Evolutionary conservation across 2,113 vertebrate genomes (phyloP).

Genomic region (Cyanistes caeruleus): DNA sequence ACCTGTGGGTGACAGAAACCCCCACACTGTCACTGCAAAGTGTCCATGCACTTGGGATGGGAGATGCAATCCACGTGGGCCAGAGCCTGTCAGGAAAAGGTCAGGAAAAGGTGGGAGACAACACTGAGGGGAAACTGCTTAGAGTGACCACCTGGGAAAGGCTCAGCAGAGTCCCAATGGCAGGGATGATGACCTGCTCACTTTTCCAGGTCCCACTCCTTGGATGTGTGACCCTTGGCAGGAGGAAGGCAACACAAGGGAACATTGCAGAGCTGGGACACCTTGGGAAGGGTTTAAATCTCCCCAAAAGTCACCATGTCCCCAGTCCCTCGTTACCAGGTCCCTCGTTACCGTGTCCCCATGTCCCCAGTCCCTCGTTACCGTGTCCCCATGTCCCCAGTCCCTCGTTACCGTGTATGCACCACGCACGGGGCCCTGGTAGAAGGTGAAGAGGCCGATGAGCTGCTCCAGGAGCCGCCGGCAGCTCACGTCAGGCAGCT

Average conservation of each 20-base stretch:
- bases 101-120: not conserved
- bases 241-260: not conserved
- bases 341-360: accelerated
- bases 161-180: not conserved
- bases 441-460: slow-evolving; percentile 88
- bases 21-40: not conserved
- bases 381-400: not conserved
- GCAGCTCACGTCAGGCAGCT: slow-evolving; percentile 87
- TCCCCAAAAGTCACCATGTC: not conserved
- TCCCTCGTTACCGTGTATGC: slow-evolving; percentile 78
- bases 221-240: not conserved
- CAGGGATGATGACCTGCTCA: accelerated
- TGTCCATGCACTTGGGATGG: accelerated
- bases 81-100: not conserved
- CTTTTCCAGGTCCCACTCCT: not conserved
- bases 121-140: accelerated
- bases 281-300: not conserved
- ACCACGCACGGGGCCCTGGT: slow-evolving; percentile 80
- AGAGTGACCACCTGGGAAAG: not conserved
- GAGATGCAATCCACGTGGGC: accelerated
- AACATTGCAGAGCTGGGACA: not conserved
- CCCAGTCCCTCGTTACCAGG: not conserved
- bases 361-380: accelerated
- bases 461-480: slow-evolving; percentile 85
- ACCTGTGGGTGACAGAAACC: slow-evolving; percentile 52